Base-by-base conservation (phyloP, 2,888 invertebrate species). In the Ophraella communa region DNA sequence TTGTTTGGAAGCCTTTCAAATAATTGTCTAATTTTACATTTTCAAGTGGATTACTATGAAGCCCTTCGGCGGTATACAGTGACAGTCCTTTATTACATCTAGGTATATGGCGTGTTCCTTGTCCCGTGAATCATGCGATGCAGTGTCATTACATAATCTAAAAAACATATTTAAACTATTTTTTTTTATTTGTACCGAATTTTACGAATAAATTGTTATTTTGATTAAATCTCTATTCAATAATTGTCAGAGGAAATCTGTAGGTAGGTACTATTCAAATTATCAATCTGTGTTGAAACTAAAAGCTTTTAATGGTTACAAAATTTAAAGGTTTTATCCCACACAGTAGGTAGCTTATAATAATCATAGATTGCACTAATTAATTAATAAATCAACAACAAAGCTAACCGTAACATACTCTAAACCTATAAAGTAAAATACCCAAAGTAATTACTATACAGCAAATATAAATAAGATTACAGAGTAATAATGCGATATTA, bases 41-140 rank as follows among this genome's bases (percentile, higher is more conserved):
- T 71, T 75, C 63, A 73, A 75, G 72, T 74, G 77, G 79, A 78
- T 80, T 79, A 79, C 76, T 62, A 64, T 39, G 78, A 79, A 80
- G 69, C 78, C 78, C 64, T 67, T 70, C 60, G 67, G 69, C 30
- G 55, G 45, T 35, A 66, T 60, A 44, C 71, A 67, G 69, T 65
- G 66, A 53, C 69, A 66, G 54, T 44, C 35, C 53, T 52, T 51
- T 42, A 23, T 51, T 27, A 7, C 60, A 27, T 60, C 45, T 47
- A 44, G 45, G n/a, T n/a, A n/a, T n/a, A 24, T 30, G 30, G 35
- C 49, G 24, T 56, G 47, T 47, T n/a, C 17, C 27, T 51, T 30
- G 3, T 23, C n/a, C 1, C 49, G 24, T 49, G 27, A 51, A 47
- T 47, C 47, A 47, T 47, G 21, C 49, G 2, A 49, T 21, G 27